Conservation (phyloP, 2,888 invertebrate species). For the Euproctis similis region DNA sequence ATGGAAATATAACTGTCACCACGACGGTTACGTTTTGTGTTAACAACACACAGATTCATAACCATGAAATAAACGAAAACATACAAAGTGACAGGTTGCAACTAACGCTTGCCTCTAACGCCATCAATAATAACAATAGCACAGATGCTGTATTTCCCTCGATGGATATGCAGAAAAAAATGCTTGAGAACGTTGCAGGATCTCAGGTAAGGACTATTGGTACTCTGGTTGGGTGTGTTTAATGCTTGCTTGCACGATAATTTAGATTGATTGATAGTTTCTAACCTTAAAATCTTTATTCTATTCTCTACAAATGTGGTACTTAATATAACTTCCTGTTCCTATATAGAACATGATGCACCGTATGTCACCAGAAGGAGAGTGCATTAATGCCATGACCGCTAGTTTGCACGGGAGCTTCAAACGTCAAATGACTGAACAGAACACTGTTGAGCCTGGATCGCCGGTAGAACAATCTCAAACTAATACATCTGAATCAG, state of each 20-base stretch:
- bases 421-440: slow-evolving; percentile 74
- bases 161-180: slow-evolving; percentile 47
- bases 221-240: slow-evolving; percentile 37
- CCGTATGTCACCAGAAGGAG: slow-evolving; percentile 82
- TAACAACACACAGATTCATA: slow-evolving; percentile 74
- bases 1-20: slow-evolving; percentile 87
- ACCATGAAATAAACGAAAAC: slow-evolving; percentile 69
- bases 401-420: slow-evolving; percentile 81
- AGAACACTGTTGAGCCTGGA: slow-evolving; percentile 50
- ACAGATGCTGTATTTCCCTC: slow-evolving; percentile 51
- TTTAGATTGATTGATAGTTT: slow-evolving; percentile 21
- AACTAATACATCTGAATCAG: slow-evolving; percentile 56
- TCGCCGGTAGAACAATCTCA: slow-evolving; percentile 65
- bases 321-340: slow-evolving; percentile 50
- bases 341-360: slow-evolving; percentile 79
- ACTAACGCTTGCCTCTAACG: slow-evolving; percentile 73
- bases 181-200: slow-evolving; percentile 53
- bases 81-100: slow-evolving; percentile 66
- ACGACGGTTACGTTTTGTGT: slow-evolving; percentile 91
- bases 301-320: slow-evolving; percentile 21
- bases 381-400: slow-evolving; percentile 77
- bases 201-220: slow-evolving; percentile 53
- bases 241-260: slow-evolving; percentile 29
- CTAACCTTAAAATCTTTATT: slow-evolving; percentile 30
- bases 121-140: slow-evolving; percentile 61